Conservation (phyloP, 2,888 invertebrate species). For the Toxonevra muliebris region DNA sequence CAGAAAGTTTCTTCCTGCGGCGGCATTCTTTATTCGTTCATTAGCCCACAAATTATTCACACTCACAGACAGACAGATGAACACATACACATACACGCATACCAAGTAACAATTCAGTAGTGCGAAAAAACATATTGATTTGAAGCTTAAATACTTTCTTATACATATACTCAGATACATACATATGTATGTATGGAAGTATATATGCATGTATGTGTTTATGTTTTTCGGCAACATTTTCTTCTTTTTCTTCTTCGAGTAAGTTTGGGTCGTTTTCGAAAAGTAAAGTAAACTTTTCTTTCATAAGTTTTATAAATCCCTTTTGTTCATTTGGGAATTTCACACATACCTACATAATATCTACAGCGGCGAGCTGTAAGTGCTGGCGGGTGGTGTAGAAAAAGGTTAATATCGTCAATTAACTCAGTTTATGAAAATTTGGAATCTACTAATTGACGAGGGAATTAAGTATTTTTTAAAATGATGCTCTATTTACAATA, state of each 20-base stretch:
- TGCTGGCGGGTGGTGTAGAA: background rate
- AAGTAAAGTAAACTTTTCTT: no score
- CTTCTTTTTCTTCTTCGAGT: no score
- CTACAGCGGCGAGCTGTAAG: no score
- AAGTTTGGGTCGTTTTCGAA: no score
- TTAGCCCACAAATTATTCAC: conserved; percentile 42
- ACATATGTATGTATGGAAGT: background rate
- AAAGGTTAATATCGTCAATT: conserved; percentile 32
- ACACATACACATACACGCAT: no score
- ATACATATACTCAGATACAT: background rate
- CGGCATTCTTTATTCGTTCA: conserved; percentile 49
- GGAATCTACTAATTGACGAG: conserved; percentile 21
- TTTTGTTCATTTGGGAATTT: no score
- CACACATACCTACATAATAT: no score
- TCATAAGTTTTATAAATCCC: no score
- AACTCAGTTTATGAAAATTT: conserved; percentile 19
- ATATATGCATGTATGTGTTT: background rate
- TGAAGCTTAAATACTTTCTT: conserved; percentile 29
- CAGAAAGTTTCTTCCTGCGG: conserved; percentile 46
- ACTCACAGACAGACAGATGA: background rate
- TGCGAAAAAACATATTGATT: conserved; percentile 48
- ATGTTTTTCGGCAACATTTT: background rate
- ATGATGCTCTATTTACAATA: background rate
- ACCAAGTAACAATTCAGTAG: conserved; percentile 6
- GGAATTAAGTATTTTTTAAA: conserved; percentile 6